These are phyloP conservation scores for Cryptotis parvus DNA, from an alignment of 2,113 vertebrate genomes.

Conservation along the genomic window DNA sequence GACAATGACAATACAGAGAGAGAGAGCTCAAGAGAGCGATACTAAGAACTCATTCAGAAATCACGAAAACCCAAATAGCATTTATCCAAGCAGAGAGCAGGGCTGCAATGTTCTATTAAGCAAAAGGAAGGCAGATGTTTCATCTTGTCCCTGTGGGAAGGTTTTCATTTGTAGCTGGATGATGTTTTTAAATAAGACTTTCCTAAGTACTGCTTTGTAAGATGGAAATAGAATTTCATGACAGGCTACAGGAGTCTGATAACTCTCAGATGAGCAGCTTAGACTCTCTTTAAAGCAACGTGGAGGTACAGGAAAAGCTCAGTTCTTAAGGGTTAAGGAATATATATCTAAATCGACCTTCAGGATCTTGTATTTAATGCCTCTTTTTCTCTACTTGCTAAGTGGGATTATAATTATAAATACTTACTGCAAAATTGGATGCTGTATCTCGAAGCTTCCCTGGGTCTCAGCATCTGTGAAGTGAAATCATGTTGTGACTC, in stretches of 20 bases:
- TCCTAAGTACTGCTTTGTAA: slow-evolving; percentile 34
- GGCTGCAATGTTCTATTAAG: slow-evolving; percentile 60
- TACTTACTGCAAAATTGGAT: not conserved
- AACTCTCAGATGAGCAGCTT: slow-evolving; percentile 45
- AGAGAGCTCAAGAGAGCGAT: slow-evolving; percentile 57
- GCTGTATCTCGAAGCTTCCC: not conserved
- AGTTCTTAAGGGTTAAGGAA: not conserved
- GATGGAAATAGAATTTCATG: slow-evolving; percentile 54
- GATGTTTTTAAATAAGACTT: slow-evolving; percentile 74
- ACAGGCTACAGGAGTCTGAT: not conserved
- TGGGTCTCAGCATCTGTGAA: not conserved
- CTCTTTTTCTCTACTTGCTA: slow-evolving; percentile 21
- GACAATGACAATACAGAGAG: slow-evolving; percentile 53
- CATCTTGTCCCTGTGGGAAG: slow-evolving; percentile 64
- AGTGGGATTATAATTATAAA: slow-evolving; percentile 5
- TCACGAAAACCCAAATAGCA: slow-evolving; percentile 55
- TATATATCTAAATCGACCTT: not conserved
- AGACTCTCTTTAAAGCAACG: slow-evolving; percentile 51
- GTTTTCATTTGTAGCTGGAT: slow-evolving; percentile 64
- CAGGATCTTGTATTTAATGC: not conserved
- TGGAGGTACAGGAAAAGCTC: slow-evolving; percentile 24
- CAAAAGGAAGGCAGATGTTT: slow-evolving; percentile 69
- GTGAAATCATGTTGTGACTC: slow-evolving; percentile 10
- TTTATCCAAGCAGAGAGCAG: slow-evolving; percentile 67
- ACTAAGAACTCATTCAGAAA: slow-evolving; percentile 72